Conservation (phyloP, 2,113 vertebrate genomes). For the Centropristis striata region DNA sequence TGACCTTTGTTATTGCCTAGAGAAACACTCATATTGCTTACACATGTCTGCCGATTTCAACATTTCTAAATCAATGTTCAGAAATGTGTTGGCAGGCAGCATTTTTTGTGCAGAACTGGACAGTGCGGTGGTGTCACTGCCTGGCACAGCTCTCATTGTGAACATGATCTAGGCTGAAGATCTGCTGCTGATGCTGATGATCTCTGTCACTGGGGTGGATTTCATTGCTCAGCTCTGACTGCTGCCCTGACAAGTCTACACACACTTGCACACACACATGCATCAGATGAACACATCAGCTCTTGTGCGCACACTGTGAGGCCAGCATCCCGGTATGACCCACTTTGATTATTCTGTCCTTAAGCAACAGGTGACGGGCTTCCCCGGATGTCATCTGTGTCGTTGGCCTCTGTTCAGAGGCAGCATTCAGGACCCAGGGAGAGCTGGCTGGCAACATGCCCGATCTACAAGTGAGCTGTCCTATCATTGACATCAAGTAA, state of each 20-base stretch:
- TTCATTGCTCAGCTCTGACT: slow-evolving; percentile 66
- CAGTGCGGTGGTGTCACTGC: slow-evolving; percentile 51
- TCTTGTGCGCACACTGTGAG: slow-evolving; percentile 39
- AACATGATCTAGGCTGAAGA: slow-evolving; percentile 74
- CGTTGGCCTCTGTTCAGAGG: slow-evolving; percentile 74
- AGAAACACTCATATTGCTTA: slow-evolving; percentile 18
- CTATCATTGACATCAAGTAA: slow-evolving; percentile 80
- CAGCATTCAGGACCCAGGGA: slow-evolving; percentile 72
- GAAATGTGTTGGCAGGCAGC: slow-evolving; percentile 47
- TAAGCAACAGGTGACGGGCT: slow-evolving; percentile 82
- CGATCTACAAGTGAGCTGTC: slow-evolving; percentile 84
- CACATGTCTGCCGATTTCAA: slow-evolving; percentile 27
- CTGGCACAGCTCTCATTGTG: slow-evolving; percentile 65
- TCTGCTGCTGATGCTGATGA: slow-evolving; percentile 76
- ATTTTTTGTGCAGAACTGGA: slow-evolving; percentile 26
- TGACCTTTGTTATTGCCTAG: slow-evolving; percentile 30
- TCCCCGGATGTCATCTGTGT: slow-evolving; percentile 74
- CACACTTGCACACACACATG: slow-evolving; percentile 31
- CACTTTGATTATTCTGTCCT: slow-evolving; percentile 73
- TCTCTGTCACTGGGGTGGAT: slow-evolving; percentile 78
- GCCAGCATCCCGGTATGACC: slow-evolving; percentile 66
- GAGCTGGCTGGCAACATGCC: slow-evolving; percentile 80
- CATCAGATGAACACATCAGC: slow-evolving; percentile 49
- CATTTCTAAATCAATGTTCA: slow-evolving; percentile 29
- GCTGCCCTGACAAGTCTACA: slow-evolving; percentile 62